Evolutionary conservation across 2,113 vertebrate genomes (phyloP).

Genomic region (Elephantulus edwardii): DNA sequence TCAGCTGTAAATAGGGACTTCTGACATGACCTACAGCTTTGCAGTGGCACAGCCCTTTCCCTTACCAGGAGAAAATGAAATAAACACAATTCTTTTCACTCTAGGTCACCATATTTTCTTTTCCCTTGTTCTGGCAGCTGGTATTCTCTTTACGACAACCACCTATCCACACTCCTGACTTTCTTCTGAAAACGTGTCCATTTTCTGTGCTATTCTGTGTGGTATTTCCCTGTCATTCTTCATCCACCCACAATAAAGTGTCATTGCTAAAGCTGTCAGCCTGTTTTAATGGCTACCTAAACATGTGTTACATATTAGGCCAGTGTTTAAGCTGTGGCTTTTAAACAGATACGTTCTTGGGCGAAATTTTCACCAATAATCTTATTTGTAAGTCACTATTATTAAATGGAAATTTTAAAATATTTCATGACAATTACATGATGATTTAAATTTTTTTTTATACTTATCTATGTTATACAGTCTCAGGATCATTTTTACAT

Average conservation of each 20-base stretch:
- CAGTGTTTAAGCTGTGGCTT: neutral
- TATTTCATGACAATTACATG: conserved; percentile 50
- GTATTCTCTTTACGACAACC: neutral
- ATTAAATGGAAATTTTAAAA: conserved; percentile 31
- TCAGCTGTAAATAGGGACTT: neutral
- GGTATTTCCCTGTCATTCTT: neutral
- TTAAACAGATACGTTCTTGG: neutral
- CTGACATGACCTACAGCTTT: neutral
- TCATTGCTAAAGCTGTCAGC: neutral
- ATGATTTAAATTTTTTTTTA: conserved; percentile 76
- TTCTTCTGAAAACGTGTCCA: neutral
- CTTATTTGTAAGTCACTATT: conserved; percentile 69
- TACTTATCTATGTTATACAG: conserved; percentile 68
- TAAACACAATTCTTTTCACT: neutral
- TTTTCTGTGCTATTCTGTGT: neutral
- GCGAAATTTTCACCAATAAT: neutral
- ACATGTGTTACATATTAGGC: neutral
- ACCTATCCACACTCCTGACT: neutral
- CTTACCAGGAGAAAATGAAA: neutral
- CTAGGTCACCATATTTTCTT: neutral
- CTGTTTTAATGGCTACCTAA: neutral
- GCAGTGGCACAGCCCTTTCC: neutral
- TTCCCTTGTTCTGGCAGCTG: neutral
- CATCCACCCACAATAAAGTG: neutral
- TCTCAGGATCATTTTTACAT: conserved; percentile 46